Conservation (phyloP, 2,113 vertebrate genomes). For the Phylloscopus trochiloides region DNA sequence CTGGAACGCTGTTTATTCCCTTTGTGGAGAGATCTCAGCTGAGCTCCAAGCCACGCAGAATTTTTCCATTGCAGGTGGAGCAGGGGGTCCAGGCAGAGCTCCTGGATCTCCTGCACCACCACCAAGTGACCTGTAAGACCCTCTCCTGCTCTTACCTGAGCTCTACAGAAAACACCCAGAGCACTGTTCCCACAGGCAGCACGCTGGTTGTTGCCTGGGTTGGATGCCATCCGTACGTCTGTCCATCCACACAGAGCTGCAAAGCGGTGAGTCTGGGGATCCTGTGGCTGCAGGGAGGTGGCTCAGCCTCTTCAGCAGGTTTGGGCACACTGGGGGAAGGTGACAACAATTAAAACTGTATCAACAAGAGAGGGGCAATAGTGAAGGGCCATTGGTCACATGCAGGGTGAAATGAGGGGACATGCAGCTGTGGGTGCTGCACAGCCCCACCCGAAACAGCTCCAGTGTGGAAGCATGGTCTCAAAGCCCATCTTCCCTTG, state of each 20-base stretch:
- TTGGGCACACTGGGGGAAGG: background rate
- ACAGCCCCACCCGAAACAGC: rapidly evolving
- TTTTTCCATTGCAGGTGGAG: background rate
- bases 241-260: rapidly evolving
- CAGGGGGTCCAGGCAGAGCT: background rate
- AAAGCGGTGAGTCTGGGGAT: background rate
- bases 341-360: background rate
- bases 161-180: background rate
- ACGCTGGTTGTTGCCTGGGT: rapidly evolving
- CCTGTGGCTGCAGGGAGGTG: rapidly evolving
- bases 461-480: rapidly evolving
- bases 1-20: background rate
- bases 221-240: background rate
- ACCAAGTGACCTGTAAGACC: background rate
- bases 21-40: background rate
- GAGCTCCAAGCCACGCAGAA: background rate
- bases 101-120: background rate
- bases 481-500: background rate
- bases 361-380: rapidly evolving
- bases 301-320: background rate
- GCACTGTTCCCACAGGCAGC: rapidly evolving
- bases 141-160: background rate
- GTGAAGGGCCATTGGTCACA: background rate
- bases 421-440: background rate
- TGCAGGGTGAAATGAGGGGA: background rate